Evolutionary conservation across 2,888 invertebrate genomes (phyloP).

Genomic region (Halictus quadricinctus): DNA sequence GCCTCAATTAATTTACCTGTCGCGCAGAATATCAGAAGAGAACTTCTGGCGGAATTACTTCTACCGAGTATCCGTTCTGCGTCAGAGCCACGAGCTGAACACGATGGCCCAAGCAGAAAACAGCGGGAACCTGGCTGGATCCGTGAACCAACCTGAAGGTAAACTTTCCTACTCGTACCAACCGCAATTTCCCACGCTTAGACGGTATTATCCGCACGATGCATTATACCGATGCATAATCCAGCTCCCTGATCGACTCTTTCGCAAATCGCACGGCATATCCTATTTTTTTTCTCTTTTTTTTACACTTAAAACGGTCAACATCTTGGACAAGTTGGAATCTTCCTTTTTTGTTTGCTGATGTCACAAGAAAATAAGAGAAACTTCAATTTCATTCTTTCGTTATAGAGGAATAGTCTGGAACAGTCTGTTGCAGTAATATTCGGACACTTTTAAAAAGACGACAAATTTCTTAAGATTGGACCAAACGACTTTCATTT

Average conservation of each 20-base stretch:
- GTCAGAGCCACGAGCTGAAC: slow-evolving; percentile 96
- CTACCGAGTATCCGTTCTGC: slow-evolving; percentile 98
- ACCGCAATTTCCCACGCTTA: slow-evolving; percentile 26
- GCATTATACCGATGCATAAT: slow-evolving; percentile 23
- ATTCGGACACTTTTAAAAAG: too few relatives aligned
- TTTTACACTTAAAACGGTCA: not conserved
- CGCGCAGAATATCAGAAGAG: slow-evolving; percentile 95
- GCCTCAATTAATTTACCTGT: slow-evolving; percentile 43
- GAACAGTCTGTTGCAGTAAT: too few relatives aligned
- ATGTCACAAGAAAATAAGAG: not conserved
- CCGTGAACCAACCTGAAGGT: slow-evolving; percentile 86
- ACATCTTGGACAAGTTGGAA: not conserved
- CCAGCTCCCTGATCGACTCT: slow-evolving; percentile 26
- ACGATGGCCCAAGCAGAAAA: slow-evolving; percentile 84
- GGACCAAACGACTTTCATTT: not conserved
- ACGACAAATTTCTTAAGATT: too few relatives aligned
- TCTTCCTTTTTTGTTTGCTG: not conserved
- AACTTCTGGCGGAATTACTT: slow-evolving; percentile 99
- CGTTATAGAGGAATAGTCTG: not conserved
- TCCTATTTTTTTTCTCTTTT: slow-evolving; percentile 6
- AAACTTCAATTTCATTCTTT: not conserved
- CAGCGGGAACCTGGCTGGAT: slow-evolving; percentile 79
- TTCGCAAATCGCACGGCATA: not conserved
- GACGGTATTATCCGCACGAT: slow-evolving; percentile 18
- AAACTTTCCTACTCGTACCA: slow-evolving; percentile 64